Base-by-base conservation (phyloP, 2,888 invertebrate genomes). In the Brenthis hecate region DNA sequence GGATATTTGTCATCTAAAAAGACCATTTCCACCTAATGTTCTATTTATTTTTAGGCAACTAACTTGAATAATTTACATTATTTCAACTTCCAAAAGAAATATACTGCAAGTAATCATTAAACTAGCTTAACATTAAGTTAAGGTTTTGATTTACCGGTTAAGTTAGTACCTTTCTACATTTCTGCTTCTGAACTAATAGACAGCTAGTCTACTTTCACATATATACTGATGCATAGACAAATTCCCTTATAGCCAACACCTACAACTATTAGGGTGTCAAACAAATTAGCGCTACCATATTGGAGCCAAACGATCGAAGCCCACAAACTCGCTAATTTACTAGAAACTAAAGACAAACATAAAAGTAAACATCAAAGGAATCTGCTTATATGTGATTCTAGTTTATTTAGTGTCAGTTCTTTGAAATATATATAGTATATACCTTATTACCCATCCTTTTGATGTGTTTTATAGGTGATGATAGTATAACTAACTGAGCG, bases 321-420 rank as follows among this genome's bases (percentile, higher is more conserved):
- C 51, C 6, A 55, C 58, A 56, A 57, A 65, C 54, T 67, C 50
- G 70, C 70, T 68, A 66, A 70, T 71, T 70, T 71, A 65, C 61
- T 68, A 63, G n/a, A 56, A 65, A 65, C 51, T 68, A 62, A 58
- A 65, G 32, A 69, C 58, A 50, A 74, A 76, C 77, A 77, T 82
- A 83, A 81, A 86, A 82, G 80, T 78, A 77, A 84, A 89, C 86
- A 85, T 87, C 86, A 86, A 87, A 85, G 80, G 81, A 70, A 75
- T 73, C 74, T 66, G 71, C 74, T 76, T 75, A 76, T 80, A 78
- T 78, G 78, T 76, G 80, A 78, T 81, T 84, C 86, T 88, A 85
- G 83, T 87, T 86, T 82, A 85, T 86, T 87, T 86, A 80, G 84
- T 84, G 84, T 86, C 84, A 85, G 83, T 79, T 84, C 82, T 86